Percentiles rank a stretch among this genome's conserved stretches.
These are phyloP conservation scores for Tyria jacobaeae DNA, from an alignment of 2,888 invertebrate genomes.

Conservation along the genomic window DNA sequence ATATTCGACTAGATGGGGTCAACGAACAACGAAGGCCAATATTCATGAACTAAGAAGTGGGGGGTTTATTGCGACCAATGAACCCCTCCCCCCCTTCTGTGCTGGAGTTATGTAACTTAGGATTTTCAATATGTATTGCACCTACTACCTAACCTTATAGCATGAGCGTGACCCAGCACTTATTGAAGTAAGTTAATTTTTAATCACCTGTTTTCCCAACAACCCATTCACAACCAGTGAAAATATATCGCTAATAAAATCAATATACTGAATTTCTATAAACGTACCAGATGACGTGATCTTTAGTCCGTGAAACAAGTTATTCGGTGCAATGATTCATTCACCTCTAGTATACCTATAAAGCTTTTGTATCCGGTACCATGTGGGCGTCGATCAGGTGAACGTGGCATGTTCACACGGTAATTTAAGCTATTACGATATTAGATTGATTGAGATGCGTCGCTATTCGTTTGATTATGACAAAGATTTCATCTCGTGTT, in stretches of 20 bases:
- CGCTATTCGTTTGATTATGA: slow-evolving; percentile 55
- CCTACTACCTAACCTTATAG: neutral
- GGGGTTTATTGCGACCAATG: too few relatives aligned
- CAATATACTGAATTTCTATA: slow-evolving; percentile 42
- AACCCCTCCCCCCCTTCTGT: too few relatives aligned
- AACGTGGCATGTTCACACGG: slow-evolving; percentile 68
- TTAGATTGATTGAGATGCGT: slow-evolving; percentile 65
- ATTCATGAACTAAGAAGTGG: too few relatives aligned
- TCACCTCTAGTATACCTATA: slow-evolving; percentile 52
- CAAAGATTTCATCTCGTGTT: slow-evolving; percentile 51
- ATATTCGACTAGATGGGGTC: too few relatives aligned
- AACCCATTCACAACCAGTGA: neutral
- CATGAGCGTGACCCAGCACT: neutral
- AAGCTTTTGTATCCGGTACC: slow-evolving; percentile 55
- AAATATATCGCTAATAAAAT: slow-evolving; percentile 36
- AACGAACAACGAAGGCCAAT: too few relatives aligned
- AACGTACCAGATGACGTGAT: slow-evolving; percentile 50
- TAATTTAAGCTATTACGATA: slow-evolving; percentile 67
- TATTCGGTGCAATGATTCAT: slow-evolving; percentile 58
- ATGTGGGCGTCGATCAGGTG: slow-evolving; percentile 71
- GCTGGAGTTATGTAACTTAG: neutral
- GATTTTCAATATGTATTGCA: neutral
- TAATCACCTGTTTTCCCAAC: neutral
- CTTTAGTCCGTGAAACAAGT: slow-evolving; percentile 45
- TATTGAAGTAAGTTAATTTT: neutral